A percentile compares a stretch with the other conserved stretches of the same genome.
Evolutionary conservation across 2,888 invertebrate species (phyloP).

Genomic region (Ochropleura leucogaster): DNA sequence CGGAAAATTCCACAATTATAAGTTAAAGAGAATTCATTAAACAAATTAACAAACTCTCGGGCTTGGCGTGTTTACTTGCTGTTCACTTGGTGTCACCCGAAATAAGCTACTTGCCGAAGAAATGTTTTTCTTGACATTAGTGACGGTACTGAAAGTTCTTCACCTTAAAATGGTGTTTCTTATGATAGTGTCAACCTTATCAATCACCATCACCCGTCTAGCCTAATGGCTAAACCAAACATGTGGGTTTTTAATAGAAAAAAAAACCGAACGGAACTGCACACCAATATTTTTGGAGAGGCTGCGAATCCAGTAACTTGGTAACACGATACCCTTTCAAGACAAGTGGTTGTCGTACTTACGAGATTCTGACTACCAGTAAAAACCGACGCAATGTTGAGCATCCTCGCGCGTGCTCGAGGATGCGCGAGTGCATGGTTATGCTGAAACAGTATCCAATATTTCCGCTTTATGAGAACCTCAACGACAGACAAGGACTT

Average conservation of each 20-base stretch:
- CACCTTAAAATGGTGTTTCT: not conserved
- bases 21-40: conserved; percentile 38
- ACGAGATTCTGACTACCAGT: too few species aligned
- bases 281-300: too few species aligned
- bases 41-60: conserved; percentile 38
- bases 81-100: conserved; percentile 10
- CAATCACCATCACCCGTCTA: not conserved
- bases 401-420: too few species aligned
- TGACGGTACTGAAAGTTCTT: not conserved
- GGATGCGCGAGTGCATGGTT: too few species aligned
- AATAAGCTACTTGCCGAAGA: conserved; percentile 1
- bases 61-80: conserved; percentile 3
- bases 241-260: not conserved
- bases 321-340: too few species aligned
- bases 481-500: too few species aligned
- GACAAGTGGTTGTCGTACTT: too few species aligned
- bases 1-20: conserved; percentile 43
- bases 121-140: not conserved
- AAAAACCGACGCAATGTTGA: too few species aligned
- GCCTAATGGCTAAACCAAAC: not conserved
- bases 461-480: too few species aligned
- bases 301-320: too few species aligned
- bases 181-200: not conserved
- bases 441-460: too few species aligned
- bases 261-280: too few species aligned